Evolutionary conservation across 2,888 invertebrate genomes (phyloP).

Genomic region (Choreutis nemorana): DNA sequence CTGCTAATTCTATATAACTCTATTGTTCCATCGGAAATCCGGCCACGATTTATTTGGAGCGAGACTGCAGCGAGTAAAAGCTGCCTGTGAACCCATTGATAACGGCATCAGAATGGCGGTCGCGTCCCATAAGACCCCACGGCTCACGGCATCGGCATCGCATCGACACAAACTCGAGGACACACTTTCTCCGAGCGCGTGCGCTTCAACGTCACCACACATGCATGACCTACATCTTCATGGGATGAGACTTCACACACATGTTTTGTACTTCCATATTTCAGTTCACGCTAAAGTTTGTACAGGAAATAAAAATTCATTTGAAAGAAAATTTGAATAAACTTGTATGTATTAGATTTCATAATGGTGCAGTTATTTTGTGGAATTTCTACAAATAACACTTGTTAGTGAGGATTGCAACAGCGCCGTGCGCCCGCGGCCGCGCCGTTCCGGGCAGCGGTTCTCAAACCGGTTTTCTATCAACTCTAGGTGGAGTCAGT

Average conservation of each 20-base stretch:
- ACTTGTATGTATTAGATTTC: background rate
- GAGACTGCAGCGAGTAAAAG: slow-evolving; percentile 44
- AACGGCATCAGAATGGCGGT: slow-evolving; percentile 32
- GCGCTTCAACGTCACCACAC: slow-evolving; percentile 33
- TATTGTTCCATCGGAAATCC: slow-evolving; percentile 40
- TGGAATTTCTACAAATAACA: slow-evolving; percentile 49
- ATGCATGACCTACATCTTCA: slow-evolving; percentile 39
- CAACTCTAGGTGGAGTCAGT: too few relatives aligned
- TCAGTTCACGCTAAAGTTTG: too few relatives aligned
- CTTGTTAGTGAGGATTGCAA: slow-evolving; percentile 45
- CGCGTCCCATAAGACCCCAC: slow-evolving; percentile 22
- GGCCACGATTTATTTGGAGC: slow-evolving; percentile 48
- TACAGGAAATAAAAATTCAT: too few relatives aligned
- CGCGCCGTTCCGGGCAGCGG: slow-evolving; percentile 14
- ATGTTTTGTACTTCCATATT: too few relatives aligned
- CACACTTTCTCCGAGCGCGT: slow-evolving; percentile 47
- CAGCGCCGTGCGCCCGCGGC: slow-evolving; percentile 24
- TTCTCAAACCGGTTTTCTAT: slow-evolving; percentile 50
- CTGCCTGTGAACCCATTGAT: slow-evolving; percentile 44
- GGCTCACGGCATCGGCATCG: slow-evolving; percentile 12
- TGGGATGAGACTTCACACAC: too few relatives aligned
- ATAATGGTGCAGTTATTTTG: background rate
- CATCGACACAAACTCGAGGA: slow-evolving; percentile 19
- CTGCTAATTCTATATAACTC: too few relatives aligned
- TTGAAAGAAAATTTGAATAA: background rate